Conservation (phyloP, 2,888 invertebrate species). For the Andrena fulva region DNA sequence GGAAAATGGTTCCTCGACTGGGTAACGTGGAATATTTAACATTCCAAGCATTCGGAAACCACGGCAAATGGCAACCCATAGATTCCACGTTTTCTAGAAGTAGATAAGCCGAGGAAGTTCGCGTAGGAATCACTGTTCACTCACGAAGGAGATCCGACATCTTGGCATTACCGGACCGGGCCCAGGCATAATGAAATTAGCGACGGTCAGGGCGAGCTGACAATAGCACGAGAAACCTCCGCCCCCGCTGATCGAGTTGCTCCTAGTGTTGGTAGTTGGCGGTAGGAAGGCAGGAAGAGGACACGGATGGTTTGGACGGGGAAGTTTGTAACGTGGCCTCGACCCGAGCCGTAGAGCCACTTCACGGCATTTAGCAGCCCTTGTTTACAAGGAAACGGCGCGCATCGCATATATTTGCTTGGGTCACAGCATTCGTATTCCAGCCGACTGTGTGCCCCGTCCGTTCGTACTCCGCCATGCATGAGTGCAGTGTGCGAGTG, state of each 20-base stretch:
- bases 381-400: conserved; percentile 82
- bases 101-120: too few species aligned
- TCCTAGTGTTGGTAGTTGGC: too few species aligned
- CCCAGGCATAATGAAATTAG: conserved; percentile 35
- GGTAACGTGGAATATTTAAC: too few species aligned
- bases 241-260: not conserved
- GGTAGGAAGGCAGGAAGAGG: not conserved
- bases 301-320: not conserved
- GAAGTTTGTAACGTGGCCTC: conserved; percentile 69
- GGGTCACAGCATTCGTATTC: conserved; percentile 80
- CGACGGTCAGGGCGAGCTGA: conserved; percentile 5
- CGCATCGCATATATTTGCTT: conserved; percentile 78
- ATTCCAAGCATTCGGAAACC: too few species aligned
- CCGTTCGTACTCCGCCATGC: conserved; percentile 61
- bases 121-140: not conserved
- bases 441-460: conserved; percentile 67
- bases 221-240: conserved; percentile 29
- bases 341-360: conserved; percentile 63
- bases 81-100: not conserved
- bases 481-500: conserved; percentile 81
- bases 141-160: not conserved
- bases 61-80: too few species aligned
- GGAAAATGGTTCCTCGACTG: too few species aligned
- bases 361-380: conserved; percentile 74
- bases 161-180: not conserved